phyloP scores from a whole-genome alignment of 2,888 invertebrate species.

The Sylvicola fuscatus region DNA sequence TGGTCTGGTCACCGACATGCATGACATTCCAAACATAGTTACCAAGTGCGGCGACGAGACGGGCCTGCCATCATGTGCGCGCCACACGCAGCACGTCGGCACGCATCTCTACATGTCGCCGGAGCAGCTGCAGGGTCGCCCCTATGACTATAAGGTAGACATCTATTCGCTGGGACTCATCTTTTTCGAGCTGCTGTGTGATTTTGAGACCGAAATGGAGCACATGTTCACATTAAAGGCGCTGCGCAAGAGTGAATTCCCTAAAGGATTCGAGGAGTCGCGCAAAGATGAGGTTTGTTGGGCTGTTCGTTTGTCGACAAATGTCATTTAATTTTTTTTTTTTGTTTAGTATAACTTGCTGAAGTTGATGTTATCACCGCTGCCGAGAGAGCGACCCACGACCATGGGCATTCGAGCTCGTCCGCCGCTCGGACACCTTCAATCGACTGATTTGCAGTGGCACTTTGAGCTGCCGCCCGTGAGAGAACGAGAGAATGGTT shows the following conservation, averaged over 20 bases:
- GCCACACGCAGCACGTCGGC: constrained; percentile 48
- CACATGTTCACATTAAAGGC: constrained; percentile 44
- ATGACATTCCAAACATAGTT: constrained; percentile 28
- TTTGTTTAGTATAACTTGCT: constrained; percentile 42
- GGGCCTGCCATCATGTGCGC: constrained; percentile 16
- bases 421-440: constrained; percentile 27
- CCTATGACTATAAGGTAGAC: constrained; percentile 73
- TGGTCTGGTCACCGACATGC: constrained; percentile 84
- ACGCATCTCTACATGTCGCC: constrained; percentile 97
- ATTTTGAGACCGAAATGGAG: constrained; percentile 84
- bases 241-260: constrained; percentile 45
- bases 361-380: constrained; percentile 51
- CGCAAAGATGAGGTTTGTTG: constrained; percentile 48
- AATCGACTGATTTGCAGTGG: too few species aligned
- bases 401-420: constrained; percentile 46
- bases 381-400: constrained; percentile 53
- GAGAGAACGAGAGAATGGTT: too few species aligned
- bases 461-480: too few species aligned
- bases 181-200: constrained; percentile 76
- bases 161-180: constrained; percentile 89
- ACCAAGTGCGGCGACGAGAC: constrained; percentile 15
- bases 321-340: background rate
- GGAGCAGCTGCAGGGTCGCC: constrained; percentile 59
- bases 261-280: constrained; percentile 38
- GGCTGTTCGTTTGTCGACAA: constrained; percentile 1